Percentiles rank a stretch among this genome's conserved stretches.
These are phyloP conservation scores for Apeltes quadracus DNA, from an alignment of 2,113 vertebrate genomes.

Conservation along the genomic window DNA sequence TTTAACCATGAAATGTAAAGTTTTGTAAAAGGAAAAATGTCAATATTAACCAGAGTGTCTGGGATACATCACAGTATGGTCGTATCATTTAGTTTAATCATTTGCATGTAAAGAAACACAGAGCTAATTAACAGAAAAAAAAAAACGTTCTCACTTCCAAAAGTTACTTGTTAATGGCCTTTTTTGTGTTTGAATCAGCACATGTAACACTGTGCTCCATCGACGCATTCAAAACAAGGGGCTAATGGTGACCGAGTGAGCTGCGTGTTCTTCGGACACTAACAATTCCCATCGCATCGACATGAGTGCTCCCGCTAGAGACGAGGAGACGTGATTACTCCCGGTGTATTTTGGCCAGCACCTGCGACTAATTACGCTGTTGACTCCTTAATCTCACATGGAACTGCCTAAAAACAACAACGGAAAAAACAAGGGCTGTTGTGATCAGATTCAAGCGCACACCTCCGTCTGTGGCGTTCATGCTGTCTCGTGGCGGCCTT, in stretches of 20 bases:
- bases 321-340: conserved; percentile 31
- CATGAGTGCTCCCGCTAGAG: conserved; percentile 31
- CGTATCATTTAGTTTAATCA: no score
- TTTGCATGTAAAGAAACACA: conserved; percentile 7
- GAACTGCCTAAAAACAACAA: conserved; percentile 41
- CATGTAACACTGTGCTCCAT: not conserved
- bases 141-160: not conserved
- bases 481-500: conserved; percentile 48
- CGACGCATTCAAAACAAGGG: not conserved
- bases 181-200: not conserved
- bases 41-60: not conserved
- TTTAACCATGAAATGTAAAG: no score
- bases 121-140: not conserved
- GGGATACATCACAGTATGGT: not conserved
- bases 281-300: conserved; percentile 32
- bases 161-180: not conserved
- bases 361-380: conserved; percentile 22
- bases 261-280: conserved; percentile 19
- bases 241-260: conserved; percentile 10
- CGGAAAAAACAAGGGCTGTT: conserved; percentile 12
- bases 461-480: conserved; percentile 45
- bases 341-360: conserved; percentile 12
- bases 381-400: conserved; percentile 8
- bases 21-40: not conserved
- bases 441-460: conserved; percentile 22